phyloP scores from a whole-genome alignment of 2,888 invertebrate species.

The Rotaria sp. region DNA sequence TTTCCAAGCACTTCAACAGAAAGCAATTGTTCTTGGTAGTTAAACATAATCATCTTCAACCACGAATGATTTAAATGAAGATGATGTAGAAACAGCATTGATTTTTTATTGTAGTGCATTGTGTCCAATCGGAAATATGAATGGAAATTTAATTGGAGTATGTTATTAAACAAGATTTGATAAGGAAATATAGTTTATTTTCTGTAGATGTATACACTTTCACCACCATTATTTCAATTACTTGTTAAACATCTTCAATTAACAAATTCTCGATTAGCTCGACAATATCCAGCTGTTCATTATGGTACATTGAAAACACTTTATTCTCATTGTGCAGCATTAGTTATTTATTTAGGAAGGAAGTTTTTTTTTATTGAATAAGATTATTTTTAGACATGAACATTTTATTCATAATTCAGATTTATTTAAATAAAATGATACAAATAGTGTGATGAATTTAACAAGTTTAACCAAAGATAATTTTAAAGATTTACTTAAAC shows the following conservation, averaged over 20 bases:
- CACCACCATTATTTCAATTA: slow-evolving; percentile 79
- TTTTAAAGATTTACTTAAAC: slow-evolving; percentile 69
- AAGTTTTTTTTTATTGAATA: background rate
- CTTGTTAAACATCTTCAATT: slow-evolving; percentile 67
- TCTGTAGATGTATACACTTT: slow-evolving; percentile 75
- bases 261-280: slow-evolving; percentile 60
- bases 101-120: slow-evolving; percentile 73
- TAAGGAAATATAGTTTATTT: background rate
- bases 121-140: slow-evolving; percentile 74
- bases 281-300: slow-evolving; percentile 65
- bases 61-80: slow-evolving; percentile 44
- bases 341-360: slow-evolving; percentile 31
- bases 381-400: slow-evolving; percentile 31
- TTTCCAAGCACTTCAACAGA: slow-evolving; percentile 59
- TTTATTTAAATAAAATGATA: slow-evolving; percentile 33
- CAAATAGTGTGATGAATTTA: slow-evolving; percentile 40
- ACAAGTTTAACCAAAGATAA: slow-evolving; percentile 67
- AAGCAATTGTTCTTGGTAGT: slow-evolving; percentile 62
- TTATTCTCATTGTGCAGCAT: slow-evolving; percentile 76
- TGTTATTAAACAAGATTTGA: slow-evolving; percentile 41
- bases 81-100: slow-evolving; percentile 64
- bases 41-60: slow-evolving; percentile 58
- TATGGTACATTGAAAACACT: slow-evolving; percentile 71
- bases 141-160: slow-evolving; percentile 78
- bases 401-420: slow-evolving; percentile 35